Conservation (phyloP, 2,113 vertebrate species). For the Todiramphus chloris region DNA sequence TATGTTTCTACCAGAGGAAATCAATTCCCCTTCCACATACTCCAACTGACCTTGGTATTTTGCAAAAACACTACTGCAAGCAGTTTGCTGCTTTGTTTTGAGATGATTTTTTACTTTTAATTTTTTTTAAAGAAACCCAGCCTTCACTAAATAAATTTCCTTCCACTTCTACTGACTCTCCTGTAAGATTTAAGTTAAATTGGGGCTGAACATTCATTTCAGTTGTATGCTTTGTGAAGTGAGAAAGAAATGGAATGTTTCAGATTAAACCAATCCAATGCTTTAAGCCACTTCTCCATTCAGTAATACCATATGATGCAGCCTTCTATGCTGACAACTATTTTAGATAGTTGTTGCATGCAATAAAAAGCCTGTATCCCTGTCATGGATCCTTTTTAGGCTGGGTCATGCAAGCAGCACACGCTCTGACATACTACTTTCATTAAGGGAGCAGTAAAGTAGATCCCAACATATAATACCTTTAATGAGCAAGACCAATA, state of each 20-base stretch:
- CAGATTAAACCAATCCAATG: neutral
- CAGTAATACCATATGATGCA: neutral
- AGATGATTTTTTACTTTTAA: neutral
- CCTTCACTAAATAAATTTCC: neutral
- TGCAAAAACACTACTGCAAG: neutral
- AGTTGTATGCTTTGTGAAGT: neutral
- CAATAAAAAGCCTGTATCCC: accelerated
- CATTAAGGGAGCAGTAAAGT: neutral
- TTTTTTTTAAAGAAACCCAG: neutral
- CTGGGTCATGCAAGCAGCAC: neutral
- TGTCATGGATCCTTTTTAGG: neutral
- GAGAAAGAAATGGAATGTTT: neutral
- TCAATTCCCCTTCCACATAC: conserved; percentile 25
- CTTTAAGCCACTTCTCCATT: neutral
- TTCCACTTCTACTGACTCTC: neutral
- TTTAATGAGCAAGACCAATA: neutral
- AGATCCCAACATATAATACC: accelerated
- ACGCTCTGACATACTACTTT: neutral
- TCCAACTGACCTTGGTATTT: conserved; percentile 43
- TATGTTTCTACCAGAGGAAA: conserved; percentile 21
- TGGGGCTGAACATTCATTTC: neutral
- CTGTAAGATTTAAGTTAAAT: neutral
- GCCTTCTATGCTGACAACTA: neutral
- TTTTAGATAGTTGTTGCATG: accelerated
- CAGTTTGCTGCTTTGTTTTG: neutral